Percentiles rank a stretch among this genome's conserved stretches.
phyloP scores from a whole-genome alignment of 2,113 vertebrate genomes.

The Lynx canadensis region DNA sequence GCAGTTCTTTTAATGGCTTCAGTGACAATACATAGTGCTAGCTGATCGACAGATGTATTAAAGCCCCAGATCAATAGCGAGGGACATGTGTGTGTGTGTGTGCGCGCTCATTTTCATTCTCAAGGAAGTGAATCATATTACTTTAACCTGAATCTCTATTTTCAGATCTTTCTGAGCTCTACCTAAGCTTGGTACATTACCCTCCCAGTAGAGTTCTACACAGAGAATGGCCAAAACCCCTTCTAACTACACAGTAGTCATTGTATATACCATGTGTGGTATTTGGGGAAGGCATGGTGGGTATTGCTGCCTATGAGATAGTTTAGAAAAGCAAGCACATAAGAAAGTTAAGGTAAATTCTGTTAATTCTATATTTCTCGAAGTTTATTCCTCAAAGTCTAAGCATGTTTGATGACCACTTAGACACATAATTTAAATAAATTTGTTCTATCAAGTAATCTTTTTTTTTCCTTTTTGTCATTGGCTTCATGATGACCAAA shows the following conservation, averaged over 20 bases:
- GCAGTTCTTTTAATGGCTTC: background rate
- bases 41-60: background rate
- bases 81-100: background rate
- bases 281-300: background rate
- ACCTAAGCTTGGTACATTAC: background rate
- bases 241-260: background rate
- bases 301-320: background rate
- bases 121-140: background rate
- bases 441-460: background rate
- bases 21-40: background rate
- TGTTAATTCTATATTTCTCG: background rate
- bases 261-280: background rate
- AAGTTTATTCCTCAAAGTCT: background rate
- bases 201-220: background rate
- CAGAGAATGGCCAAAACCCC: background rate
- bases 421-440: background rate
- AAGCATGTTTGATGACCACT: background rate
- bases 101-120: background rate
- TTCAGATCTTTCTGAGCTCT: background rate
- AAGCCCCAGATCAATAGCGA: background rate
- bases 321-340: background rate
- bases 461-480: background rate
- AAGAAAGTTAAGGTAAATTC: background rate
- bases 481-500: background rate
- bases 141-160: background rate